Evolutionary conservation across 1,140 invertebrate genomes (phyloP), one percentile per base, ranked within the genome.

Genomic region (Lepidurus apus): DNA sequence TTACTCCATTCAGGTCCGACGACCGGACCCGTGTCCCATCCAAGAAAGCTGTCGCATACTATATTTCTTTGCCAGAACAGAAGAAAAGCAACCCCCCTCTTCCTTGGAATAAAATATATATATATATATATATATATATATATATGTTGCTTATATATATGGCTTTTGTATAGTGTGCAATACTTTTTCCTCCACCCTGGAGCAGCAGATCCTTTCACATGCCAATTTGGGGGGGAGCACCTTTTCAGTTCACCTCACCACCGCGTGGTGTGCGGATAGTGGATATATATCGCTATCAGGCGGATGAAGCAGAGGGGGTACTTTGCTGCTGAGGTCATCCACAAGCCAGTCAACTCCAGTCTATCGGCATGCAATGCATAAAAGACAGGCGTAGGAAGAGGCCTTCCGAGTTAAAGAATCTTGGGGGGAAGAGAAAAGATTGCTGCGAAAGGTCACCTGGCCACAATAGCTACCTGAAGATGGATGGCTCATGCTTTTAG

Each of bases 61-160:
- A 65, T 65, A 65, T n/a, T 65, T 65, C 53, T 65, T 65, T 7
- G 17, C 0, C 45, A 3, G 45, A 47, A 17, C 10, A 47, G 21
- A 65, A 65, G 53, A 65, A 65, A 65, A 65, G 53, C 17, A 9
- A 7, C 53, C 53, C 53, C 45, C 45, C 45, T 65, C 13, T 65
- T 47, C 45, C 53, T 21, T 65, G 7, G 53, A 65, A 65, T 65
- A 65, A 21, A 34, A 65, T 65, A 21, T 65, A n/a, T 21, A 65
- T 65, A 65, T 65, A 65, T 65, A 65, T 65, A 65, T 65, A 21
- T 65, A n/a, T 21, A 65, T 65, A 65, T 65, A 65, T 65, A 21
- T 65, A n/a, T 21, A 65, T 65, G 21, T 65, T n/a, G 53, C 53
- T 65, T 65, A 65, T 65, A 65, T 65, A 17, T 0, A 65, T 4